Evolutionary conservation across 1,140 invertebrate genomes (phyloP).

Genomic region (Magallana gigas): DNA sequence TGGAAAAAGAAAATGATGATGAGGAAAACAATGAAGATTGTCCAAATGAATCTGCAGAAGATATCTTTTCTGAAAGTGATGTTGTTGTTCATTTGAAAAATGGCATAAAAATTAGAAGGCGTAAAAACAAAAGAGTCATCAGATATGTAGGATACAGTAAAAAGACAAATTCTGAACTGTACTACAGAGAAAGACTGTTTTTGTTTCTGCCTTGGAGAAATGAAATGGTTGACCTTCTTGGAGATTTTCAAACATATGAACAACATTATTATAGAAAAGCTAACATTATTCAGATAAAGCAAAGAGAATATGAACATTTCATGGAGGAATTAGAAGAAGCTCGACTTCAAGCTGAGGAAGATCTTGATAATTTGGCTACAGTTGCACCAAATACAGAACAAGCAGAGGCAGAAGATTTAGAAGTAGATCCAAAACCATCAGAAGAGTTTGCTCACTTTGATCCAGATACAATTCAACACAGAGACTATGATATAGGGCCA

Average conservation of each 20-base stretch:
- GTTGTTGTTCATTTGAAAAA: constrained; percentile 45
- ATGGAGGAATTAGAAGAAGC: constrained; percentile 44
- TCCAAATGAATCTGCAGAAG: background rate
- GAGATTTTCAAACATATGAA: constrained; percentile 29
- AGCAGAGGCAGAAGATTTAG: constrained; percentile 35
- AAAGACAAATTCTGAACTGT: constrained; percentile 46
- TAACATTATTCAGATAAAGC: constrained; percentile 5
- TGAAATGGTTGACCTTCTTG: constrained; percentile 33
- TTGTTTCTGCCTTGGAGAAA: constrained; percentile 50
- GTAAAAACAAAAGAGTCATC: constrained; percentile 40
- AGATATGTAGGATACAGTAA: constrained; percentile 46
- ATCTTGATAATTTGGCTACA: constrained; percentile 24
- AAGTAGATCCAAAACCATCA: constrained; percentile 3
- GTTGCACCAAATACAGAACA: constrained; percentile 45
- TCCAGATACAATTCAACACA: constrained; percentile 43
- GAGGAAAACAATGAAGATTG: constrained; percentile 8
- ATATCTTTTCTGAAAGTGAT: background rate
- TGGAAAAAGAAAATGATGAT: background rate
- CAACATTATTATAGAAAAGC: background rate
- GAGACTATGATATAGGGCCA: constrained; percentile 45
- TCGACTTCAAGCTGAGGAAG: constrained; percentile 39
- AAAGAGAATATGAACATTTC: constrained; percentile 40
- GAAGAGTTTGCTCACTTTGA: constrained; percentile 48
- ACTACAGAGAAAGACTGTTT: constrained; percentile 45
- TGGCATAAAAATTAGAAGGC: constrained; percentile 46